A percentile compares a stretch with the other conserved stretches of the same genome.
Conservation (phyloP, 2,797 vertebrate species). For the Lophura swinhoii region DNA sequence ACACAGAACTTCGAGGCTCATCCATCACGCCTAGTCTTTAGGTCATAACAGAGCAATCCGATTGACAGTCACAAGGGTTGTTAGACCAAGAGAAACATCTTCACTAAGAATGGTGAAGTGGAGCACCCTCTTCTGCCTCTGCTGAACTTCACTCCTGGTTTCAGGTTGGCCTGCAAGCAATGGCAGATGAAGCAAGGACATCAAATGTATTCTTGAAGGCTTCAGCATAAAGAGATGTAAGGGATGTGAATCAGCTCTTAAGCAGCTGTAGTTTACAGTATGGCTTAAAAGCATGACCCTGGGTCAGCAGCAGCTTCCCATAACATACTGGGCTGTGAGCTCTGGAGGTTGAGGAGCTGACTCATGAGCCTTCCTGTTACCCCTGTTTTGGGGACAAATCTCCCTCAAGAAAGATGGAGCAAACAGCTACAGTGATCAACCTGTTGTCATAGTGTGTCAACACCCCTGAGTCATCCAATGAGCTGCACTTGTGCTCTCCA, state of each 20-base stretch:
- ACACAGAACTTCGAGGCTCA: not conserved
- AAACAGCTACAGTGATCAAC: not conserved
- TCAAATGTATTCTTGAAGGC: not conserved
- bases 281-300: not conserved
- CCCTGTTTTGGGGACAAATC: not conserved
- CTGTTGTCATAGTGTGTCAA: fast-evolving
- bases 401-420: not conserved
- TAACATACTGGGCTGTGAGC: not conserved
- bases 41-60: not conserved
- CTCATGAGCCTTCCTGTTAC: not conserved
- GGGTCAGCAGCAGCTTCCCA: slow-evolving; percentile 17
- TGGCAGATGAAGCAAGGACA: not conserved
- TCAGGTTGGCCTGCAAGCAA: not conserved
- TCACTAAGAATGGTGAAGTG: not conserved
- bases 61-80: not conserved
- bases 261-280: slow-evolving; percentile 44
- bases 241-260: slow-evolving; percentile 51
- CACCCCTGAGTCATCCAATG: not conserved
- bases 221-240: slow-evolving; percentile 23
- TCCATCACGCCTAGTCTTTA: not conserved
- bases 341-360: slow-evolving; percentile 2
- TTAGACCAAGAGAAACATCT: not conserved
- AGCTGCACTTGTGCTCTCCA: not conserved
- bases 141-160: not conserved
- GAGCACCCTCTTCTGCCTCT: not conserved